A percentile compares a stretch with the other conserved stretches of the same genome.
phyloP scores from a whole-genome alignment of 2,797 vertebrate species.

The Scolopax rusticola region DNA sequence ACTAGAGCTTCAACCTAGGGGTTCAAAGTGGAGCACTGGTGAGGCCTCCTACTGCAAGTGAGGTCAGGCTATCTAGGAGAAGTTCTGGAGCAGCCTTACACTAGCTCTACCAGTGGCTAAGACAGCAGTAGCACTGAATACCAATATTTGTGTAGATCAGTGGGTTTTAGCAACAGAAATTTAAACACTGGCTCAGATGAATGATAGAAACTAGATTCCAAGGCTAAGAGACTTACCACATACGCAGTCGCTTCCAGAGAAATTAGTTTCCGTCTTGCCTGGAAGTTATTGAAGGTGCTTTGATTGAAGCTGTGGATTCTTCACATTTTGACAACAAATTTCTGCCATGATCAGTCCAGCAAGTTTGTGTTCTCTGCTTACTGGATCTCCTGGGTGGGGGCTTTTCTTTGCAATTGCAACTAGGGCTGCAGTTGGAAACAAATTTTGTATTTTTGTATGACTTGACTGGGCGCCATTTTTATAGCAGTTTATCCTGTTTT shows the following conservation, averaged over 20 bases:
- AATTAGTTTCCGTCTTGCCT: constrained; percentile 31
- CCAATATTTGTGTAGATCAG: neutral
- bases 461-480: constrained; percentile 84
- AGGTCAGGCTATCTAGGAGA: neutral
- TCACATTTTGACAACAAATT: constrained; percentile 67
- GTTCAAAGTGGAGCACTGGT: neutral
- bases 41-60: neutral
- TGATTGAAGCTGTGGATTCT: constrained; percentile 65
- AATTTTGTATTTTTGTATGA: constrained; percentile 86
- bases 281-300: constrained; percentile 47
- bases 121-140: constrained; percentile 5
- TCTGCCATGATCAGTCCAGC: constrained; percentile 49
- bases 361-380: constrained; percentile 60
- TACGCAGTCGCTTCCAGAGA: constrained; percentile 32
- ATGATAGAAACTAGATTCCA: constrained; percentile 61
- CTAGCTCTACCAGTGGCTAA: neutral
- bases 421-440: constrained; percentile 79
- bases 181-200: constrained; percentile 27
- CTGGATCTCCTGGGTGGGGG: constrained; percentile 59
- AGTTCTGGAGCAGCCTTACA: constrained; percentile 12
- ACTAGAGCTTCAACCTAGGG: neutral
- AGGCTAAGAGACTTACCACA: neutral
- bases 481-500: constrained; percentile 81
- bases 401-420: constrained; percentile 78
- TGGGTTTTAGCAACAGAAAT: constrained; percentile 29